A percentile compares a stretch with the other conserved stretches of the same genome.
Conservation (phyloP, 2,797 vertebrate species). For the Coendou prehensilis region DNA sequence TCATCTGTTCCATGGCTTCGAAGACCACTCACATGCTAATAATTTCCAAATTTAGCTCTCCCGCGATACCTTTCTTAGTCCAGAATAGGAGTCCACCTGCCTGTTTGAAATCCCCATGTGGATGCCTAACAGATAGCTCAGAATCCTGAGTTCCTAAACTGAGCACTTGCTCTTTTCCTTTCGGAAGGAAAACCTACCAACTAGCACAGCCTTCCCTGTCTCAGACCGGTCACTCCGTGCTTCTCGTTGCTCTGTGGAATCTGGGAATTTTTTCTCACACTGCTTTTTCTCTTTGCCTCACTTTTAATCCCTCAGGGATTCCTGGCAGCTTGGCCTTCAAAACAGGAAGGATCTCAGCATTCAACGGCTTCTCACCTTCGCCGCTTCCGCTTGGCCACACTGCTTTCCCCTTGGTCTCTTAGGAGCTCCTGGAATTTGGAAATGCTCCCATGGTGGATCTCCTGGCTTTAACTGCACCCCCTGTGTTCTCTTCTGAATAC, state of each 20-base stretch:
- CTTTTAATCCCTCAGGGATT: neutral
- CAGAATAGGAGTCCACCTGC: neutral
- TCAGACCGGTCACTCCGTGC: neutral
- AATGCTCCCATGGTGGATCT: neutral
- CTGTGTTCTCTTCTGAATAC: neutral
- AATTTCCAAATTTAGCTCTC: neutral
- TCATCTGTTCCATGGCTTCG: neutral
- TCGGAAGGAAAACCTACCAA: neutral
- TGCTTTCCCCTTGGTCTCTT: neutral
- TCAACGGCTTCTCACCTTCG: neutral
- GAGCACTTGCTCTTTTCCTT: neutral
- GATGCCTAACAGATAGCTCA: neutral
- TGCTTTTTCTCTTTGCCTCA: neutral
- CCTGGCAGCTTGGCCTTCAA: neutral
- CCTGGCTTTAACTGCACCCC: neutral
- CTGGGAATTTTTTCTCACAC: neutral
- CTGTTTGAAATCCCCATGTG: neutral
- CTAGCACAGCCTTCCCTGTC: neutral
- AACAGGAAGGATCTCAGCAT: neutral
- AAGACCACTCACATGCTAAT: neutral
- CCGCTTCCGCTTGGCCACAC: neutral
- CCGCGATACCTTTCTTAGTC: neutral
- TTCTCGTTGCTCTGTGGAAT: neutral
- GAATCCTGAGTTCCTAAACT: neutral
- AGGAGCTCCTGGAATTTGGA: neutral